Percentiles rank a stretch among this genome's conserved stretches.
Conservation (phyloP, 2,797 vertebrate species). For the Enteromius anoplus region DNA sequence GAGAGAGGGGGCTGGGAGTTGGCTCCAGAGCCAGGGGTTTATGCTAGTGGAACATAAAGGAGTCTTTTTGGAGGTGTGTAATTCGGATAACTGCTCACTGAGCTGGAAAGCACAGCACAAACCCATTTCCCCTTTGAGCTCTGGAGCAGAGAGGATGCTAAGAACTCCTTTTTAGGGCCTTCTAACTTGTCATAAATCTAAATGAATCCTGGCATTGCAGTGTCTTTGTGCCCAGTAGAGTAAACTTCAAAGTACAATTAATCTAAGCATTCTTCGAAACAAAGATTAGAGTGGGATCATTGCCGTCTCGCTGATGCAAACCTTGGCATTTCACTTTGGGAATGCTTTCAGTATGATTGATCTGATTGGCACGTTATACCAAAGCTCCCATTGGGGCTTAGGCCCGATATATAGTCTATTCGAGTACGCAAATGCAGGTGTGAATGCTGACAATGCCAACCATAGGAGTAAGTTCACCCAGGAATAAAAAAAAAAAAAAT, state of each 20-base stretch:
- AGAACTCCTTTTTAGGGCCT: constrained; percentile 38
- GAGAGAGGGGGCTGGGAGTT: constrained; percentile 51
- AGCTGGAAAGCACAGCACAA: constrained; percentile 58
- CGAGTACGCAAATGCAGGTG: not conserved
- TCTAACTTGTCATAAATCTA: constrained; percentile 53
- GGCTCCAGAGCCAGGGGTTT: constrained; percentile 52
- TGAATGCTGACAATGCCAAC: not conserved
- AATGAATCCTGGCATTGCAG: constrained; percentile 47
- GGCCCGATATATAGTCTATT: not conserved
- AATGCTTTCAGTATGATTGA: constrained; percentile 15
- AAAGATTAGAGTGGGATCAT: not conserved
- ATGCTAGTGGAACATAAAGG: constrained; percentile 57
- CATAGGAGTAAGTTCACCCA: not conserved
- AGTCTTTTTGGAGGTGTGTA: constrained; percentile 59
- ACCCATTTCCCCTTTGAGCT: constrained; percentile 58
- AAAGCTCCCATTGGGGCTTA: not conserved
- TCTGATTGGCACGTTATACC: constrained; percentile 13
- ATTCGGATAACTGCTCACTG: constrained; percentile 61
- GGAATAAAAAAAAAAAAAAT: not conserved
- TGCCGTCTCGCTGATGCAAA: not conserved
- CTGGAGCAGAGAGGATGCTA: constrained; percentile 37
- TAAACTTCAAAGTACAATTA: constrained; percentile 38
- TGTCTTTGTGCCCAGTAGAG: constrained; percentile 16
- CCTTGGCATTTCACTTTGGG: constrained; percentile 23
- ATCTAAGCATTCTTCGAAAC: constrained; percentile 16